Conservation (phyloP, 2,797 vertebrate species). For the Tiaroga cobitis region DNA sequence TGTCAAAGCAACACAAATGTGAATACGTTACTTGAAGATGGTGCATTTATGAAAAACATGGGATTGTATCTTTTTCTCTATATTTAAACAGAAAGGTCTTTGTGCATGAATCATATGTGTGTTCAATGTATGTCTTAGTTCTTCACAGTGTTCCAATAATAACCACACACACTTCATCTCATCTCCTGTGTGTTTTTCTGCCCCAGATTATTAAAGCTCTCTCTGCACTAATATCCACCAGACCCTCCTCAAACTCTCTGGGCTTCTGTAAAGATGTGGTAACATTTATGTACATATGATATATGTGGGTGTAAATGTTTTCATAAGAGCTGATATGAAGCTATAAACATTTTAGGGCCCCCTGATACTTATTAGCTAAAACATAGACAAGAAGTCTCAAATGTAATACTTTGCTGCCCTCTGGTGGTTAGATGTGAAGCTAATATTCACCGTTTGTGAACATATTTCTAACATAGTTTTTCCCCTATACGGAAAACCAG, state of each 20-base stretch:
- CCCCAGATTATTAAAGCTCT: slow-evolving; percentile 63
- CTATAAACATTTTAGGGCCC: not conserved
- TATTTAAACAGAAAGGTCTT: not conserved
- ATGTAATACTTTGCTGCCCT: slow-evolving; percentile 62
- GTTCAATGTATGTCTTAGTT: not conserved
- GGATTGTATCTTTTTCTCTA: not conserved
- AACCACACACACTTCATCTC: slow-evolving; percentile 56
- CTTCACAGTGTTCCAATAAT: slow-evolving; percentile 62
- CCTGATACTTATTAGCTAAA: not conserved
- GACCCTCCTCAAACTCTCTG: not conserved
- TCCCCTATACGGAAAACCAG: not conserved
- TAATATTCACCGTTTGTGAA: not conserved
- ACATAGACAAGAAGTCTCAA: not conserved
- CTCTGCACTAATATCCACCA: slow-evolving; percentile 21
- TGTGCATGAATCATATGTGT: not conserved
- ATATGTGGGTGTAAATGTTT: slow-evolving; percentile 31
- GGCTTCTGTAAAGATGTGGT: slow-evolving; percentile 4
- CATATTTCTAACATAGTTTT: too few species aligned
- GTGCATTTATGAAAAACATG: not conserved
- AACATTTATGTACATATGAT: slow-evolving; percentile 21
- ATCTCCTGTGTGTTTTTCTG: slow-evolving; percentile 64
- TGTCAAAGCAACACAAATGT: not conserved
- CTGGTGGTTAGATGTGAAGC: slow-evolving; percentile 59
- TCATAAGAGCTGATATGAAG: slow-evolving; percentile 14
- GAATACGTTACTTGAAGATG: not conserved